A percentile compares a stretch with the other conserved stretches of the same genome.
Evolutionary conservation across 2,888 invertebrate genomes (phyloP).

Genomic region (Aporophyla lueneburgensis): DNA sequence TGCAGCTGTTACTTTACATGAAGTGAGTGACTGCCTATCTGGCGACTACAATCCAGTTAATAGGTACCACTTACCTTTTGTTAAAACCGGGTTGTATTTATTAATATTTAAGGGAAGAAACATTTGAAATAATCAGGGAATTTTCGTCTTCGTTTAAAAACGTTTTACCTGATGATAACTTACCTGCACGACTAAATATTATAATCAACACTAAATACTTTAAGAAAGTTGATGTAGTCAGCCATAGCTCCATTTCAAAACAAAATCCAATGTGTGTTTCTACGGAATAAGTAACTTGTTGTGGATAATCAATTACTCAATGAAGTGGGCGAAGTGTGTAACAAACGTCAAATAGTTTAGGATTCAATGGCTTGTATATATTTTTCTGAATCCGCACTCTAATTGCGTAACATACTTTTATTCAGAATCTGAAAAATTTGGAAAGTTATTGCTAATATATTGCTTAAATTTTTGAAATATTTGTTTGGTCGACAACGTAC

Average conservation of each 20-base stretch:
- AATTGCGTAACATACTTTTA: too few species aligned
- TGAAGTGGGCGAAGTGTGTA: neutral
- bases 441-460: too few species aligned
- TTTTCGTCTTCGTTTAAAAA: neutral
- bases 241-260: conserved; percentile 14
- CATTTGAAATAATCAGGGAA: neutral
- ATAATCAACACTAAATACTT: conserved; percentile 13
- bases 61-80: neutral
- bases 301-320: conserved; percentile 12
- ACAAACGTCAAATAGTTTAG: neutral
- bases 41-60: neutral
- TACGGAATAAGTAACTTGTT: conserved; percentile 2
- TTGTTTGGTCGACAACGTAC: too few species aligned
- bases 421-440: too few species aligned
- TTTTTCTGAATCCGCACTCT: neutral
- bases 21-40: too few species aligned
- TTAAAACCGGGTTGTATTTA: neutral
- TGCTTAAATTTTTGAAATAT: too few species aligned
- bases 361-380: neutral
- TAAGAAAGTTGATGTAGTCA: neutral
- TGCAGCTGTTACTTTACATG: too few species aligned
- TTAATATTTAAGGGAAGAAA: neutral
- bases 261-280: neutral
- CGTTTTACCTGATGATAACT: neutral
- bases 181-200: conserved; percentile 9